Evolutionary conservation across 1,140 invertebrate species (phyloP).

Genomic region (Polypedilum pembai): DNA sequence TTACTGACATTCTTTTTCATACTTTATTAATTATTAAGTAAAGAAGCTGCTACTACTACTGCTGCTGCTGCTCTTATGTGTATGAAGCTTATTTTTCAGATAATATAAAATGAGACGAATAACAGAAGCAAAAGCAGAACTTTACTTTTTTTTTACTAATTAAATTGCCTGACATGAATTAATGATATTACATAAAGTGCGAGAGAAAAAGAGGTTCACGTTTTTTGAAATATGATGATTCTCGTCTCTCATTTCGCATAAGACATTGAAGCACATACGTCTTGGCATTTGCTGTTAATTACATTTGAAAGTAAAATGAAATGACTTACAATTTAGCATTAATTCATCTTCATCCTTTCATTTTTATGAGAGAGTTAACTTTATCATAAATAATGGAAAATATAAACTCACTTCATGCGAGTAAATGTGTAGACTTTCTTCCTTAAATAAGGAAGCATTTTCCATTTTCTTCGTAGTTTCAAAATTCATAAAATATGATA

Average conservation of each 20-base stretch:
- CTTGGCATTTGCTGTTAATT: too few species aligned
- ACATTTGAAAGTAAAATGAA: too few species aligned
- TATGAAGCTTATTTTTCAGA: too few species aligned
- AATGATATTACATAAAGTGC: neutral
- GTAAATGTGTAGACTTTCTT: neutral
- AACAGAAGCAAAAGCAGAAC: neutral
- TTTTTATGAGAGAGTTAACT: neutral
- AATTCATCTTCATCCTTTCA: too few species aligned
- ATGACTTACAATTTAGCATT: too few species aligned
- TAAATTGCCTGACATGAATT: constrained; percentile 9
- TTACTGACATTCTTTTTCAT: too few species aligned
- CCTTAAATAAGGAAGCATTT: neutral
- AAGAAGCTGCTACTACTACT: too few species aligned
- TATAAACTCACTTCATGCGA: neutral
- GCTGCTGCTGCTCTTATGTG: too few species aligned
- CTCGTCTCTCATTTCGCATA: too few species aligned
- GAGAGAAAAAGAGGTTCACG: neutral
- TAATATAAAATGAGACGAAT: neutral
- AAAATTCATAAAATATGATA: constrained; percentile 21
- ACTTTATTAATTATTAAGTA: too few species aligned
- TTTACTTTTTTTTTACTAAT: neutral
- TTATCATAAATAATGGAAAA: neutral
- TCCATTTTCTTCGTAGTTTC: neutral
- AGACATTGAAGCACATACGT: too few species aligned
- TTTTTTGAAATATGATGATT: too few species aligned